Base-by-base conservation (phyloP, 2,113 vertebrate genomes). In the Rhombomys opimus region DNA sequence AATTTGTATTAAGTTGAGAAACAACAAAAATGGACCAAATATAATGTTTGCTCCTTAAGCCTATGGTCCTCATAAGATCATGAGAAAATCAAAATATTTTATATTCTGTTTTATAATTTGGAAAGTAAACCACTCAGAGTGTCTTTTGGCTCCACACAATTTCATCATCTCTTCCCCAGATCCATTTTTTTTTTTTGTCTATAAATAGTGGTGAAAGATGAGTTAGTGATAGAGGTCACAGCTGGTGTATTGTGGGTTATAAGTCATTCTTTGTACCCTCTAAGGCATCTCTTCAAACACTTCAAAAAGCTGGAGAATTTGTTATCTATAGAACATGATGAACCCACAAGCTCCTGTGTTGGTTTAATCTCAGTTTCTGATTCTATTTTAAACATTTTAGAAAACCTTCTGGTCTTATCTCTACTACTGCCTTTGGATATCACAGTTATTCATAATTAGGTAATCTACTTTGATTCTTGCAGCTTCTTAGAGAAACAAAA, bases 1-100 rank as follows among this genome's bases (percentile, higher is more conserved):
- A n/a, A 25, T 67, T 52, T 11, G 12, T 10, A 89, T 78, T 87
- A 30, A 89, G 65, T 35, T 52, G 27, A 91, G 8, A 65, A 93
- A 57, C 54, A 91, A 91, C 67, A 78, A 87, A 86, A 93, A 76
- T 87, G 80, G 70, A n/a, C 27, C 11, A 63, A 87, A 76, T 87
- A 54, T 22, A 90, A 52, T 17, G 52, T 75, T 41, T 93, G 41
- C 41, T 68, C 23, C 61, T 91, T 20, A 46, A 73, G 38, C 1
- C 0, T 2, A 12, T 46, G 8, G 38, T 81, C 73, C 23, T 57
- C 38, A 35, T n/a, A 23, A 52, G 6, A 1, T 87, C 57, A n/a
- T 70, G 35, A 80, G 22, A 86, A 92, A 80, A 75, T 68, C 27
- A 46, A 80, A 52, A 41, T 35, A 27, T 38, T 57, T 54, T 10